These are phyloP conservation scores for Leptinotarsa texana DNA, from an alignment of 1,140 invertebrate genomes.

Conservation along the genomic window DNA sequence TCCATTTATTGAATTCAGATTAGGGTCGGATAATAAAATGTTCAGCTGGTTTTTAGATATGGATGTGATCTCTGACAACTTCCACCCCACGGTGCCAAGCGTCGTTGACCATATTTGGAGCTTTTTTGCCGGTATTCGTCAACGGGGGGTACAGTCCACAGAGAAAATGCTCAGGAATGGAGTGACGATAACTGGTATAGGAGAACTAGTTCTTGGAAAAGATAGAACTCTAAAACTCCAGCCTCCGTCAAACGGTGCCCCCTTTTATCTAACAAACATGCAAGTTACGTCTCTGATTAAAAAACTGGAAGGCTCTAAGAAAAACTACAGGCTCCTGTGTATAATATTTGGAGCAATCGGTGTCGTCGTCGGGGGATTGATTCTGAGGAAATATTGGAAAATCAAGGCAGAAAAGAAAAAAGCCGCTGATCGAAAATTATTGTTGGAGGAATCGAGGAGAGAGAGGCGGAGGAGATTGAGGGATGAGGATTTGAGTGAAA, in stretches of 20 bases:
- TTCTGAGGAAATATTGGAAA: slow-evolving; percentile 67
- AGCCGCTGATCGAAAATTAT: slow-evolving; percentile 62
- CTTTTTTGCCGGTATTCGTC: slow-evolving; percentile 74
- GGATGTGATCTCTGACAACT: slow-evolving; percentile 76
- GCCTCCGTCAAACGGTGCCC: slow-evolving; percentile 68
- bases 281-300: slow-evolving; percentile 55
- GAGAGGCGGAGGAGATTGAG: slow-evolving; percentile 66
- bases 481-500: slow-evolving; percentile 65
- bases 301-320: slow-evolving; percentile 69
- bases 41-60: slow-evolving; percentile 59
- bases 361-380: slow-evolving; percentile 64
- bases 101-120: slow-evolving; percentile 79
- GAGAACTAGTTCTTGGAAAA: slow-evolving; percentile 65
- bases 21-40: background rate
- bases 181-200: slow-evolving; percentile 74
- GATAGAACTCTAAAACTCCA: slow-evolving; percentile 66
- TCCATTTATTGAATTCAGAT: no score
- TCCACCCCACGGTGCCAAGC: slow-evolving; percentile 71
- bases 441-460: slow-evolving; percentile 65
- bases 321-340: slow-evolving; percentile 66
- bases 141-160: slow-evolving; percentile 76
- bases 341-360: slow-evolving; percentile 71
- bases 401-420: slow-evolving; percentile 60
- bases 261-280: slow-evolving; percentile 71
- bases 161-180: slow-evolving; percentile 78